Conservation (phyloP, 2,797 vertebrate genomes). For the Melanitta fusca region DNA sequence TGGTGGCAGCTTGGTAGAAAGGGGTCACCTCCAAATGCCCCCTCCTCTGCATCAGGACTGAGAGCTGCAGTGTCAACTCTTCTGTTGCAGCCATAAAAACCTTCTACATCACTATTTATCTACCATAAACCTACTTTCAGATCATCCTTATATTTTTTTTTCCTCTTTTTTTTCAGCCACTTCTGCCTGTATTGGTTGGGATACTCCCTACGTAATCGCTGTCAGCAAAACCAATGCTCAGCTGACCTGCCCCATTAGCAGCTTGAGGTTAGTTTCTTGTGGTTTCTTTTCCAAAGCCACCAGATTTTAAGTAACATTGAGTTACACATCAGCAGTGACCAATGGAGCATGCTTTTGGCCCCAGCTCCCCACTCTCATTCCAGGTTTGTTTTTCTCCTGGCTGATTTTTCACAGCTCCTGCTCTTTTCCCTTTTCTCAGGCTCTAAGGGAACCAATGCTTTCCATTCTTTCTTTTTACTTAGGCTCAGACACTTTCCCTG, state of each 20-base stretch:
- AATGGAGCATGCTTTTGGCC: not conserved
- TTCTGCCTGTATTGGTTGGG: not conserved
- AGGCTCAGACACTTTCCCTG: not conserved
- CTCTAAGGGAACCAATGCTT: not conserved
- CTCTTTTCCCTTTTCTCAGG: not conserved
- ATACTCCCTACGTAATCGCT: not conserved
- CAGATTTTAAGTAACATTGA: not conserved
- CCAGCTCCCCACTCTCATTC: not conserved
- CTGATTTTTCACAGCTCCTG: not conserved
- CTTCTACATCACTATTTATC: not conserved
- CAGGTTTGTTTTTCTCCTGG: not conserved
- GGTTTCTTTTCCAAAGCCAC: not conserved
- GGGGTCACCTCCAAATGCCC: not conserved
- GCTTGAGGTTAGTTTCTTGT: constrained; percentile 23
- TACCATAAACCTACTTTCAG: not conserved
- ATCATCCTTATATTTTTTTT: not conserved
- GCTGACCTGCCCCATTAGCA: not conserved
- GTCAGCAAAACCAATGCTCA: not conserved
- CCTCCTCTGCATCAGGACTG: not conserved
- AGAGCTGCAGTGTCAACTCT: not conserved
- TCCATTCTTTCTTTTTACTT: not conserved
- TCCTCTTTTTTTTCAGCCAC: not conserved
- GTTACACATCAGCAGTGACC: not conserved
- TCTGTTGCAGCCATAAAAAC: not conserved
- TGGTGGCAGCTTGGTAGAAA: not conserved